These are phyloP conservation scores for Blera fallax DNA, from an alignment of 2,888 invertebrate species.

Conservation along the genomic window DNA sequence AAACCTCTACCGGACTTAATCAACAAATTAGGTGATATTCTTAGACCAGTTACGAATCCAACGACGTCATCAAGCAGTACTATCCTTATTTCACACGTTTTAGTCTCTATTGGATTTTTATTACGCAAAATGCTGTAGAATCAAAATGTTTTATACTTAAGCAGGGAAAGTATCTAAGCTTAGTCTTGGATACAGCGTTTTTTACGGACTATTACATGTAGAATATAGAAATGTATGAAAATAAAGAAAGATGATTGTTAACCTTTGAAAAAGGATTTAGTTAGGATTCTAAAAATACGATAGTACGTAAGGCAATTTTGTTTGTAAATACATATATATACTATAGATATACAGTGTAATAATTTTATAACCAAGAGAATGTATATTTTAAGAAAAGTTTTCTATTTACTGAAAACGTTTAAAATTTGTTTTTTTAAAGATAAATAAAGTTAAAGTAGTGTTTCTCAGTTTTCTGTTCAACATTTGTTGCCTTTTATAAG, in stretches of 20 bases:
- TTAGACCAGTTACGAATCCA: constrained; percentile 79
- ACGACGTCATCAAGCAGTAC: constrained; percentile 51
- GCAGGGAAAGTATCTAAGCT: not conserved
- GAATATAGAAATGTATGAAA: not conserved
- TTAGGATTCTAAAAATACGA: not conserved
- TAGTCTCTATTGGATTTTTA: constrained; percentile 27
- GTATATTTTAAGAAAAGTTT: not conserved
- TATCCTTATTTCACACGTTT: not conserved
- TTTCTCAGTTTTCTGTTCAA: not conserved
- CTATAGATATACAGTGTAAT: not conserved
- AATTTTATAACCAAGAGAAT: not conserved
- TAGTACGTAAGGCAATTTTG: constrained; percentile 4
- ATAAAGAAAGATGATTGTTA: not conserved
- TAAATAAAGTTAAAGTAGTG: not conserved
- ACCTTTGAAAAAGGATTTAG: not conserved
- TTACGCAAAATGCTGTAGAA: constrained; percentile 32
- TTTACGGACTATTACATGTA: not conserved
- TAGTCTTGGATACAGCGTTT: not conserved
- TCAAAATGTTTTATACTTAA: not conserved
- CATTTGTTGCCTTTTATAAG: constrained; percentile 9
- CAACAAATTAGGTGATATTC: constrained; percentile 83
- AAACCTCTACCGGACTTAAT: constrained; percentile 84
- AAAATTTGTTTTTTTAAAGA: not conserved
- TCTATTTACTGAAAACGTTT: not conserved
- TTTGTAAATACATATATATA: constrained; percentile 29